Evolutionary conservation across 2,888 invertebrate genomes (phyloP).

Genomic region (Anarsia innoxiella): DNA sequence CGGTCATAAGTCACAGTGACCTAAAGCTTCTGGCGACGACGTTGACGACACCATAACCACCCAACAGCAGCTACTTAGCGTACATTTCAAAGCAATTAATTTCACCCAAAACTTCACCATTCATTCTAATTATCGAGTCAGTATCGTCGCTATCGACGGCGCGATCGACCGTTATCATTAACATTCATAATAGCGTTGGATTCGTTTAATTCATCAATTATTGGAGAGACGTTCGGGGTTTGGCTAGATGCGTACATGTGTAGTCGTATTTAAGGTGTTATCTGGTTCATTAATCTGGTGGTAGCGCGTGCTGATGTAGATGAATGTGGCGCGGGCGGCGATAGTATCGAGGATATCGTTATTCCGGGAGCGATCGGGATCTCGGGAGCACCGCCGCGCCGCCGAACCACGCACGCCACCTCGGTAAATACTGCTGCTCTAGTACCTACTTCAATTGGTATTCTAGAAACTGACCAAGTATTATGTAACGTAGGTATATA

Average conservation of each 20-base stretch:
- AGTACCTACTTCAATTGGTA: no score
- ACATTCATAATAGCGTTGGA: constrained; percentile 58
- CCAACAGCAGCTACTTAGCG: constrained; percentile 36
- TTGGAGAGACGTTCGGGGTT: neutral
- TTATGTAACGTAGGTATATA: no score
- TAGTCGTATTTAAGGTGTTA: constrained; percentile 67
- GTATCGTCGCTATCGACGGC: constrained; percentile 29
- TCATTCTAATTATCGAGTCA: constrained; percentile 59
- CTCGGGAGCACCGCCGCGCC: constrained; percentile 30
- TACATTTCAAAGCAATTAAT: constrained; percentile 44
- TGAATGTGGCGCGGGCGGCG: constrained; percentile 64
- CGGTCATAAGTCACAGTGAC: constrained; percentile 26
- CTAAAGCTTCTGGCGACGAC: constrained; percentile 9
- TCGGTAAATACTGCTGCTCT: no score
- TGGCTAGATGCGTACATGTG: neutral
- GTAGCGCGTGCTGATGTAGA: constrained; percentile 72
- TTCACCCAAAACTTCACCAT: constrained; percentile 47
- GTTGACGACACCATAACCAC: constrained; percentile 31
- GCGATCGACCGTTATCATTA: constrained; percentile 53
- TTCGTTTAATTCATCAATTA: constrained; percentile 61
- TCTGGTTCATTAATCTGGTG: constrained; percentile 72
- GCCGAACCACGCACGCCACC: constrained; percentile 39
- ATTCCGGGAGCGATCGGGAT: constrained; percentile 59
- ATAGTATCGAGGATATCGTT: constrained; percentile 59
- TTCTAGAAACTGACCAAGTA: no score